These are phyloP conservation scores for Molanna angustata DNA, from an alignment of 2,888 invertebrate genomes.

Conservation along the genomic window DNA sequence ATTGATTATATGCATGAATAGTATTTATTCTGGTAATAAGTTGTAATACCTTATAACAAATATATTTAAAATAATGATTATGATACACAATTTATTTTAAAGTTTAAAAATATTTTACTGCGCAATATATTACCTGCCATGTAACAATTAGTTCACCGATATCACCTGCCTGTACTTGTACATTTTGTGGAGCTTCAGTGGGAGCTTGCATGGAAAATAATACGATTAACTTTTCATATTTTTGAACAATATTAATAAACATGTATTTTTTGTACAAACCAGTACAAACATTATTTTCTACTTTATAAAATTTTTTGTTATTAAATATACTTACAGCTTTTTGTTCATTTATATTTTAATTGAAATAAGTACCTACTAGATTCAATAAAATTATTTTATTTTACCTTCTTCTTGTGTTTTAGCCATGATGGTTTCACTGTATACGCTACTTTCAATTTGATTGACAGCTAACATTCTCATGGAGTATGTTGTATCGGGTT, in stretches of 20 bases:
- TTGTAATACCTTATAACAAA: not conserved
- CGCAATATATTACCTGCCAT: slow-evolving; percentile 61
- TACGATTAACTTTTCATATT: no score
- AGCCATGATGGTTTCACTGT: slow-evolving; percentile 61
- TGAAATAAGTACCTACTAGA: no score
- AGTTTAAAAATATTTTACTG: no score
- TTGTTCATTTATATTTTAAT: no score
- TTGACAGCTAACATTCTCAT: slow-evolving; percentile 70
- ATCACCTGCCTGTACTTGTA: slow-evolving; percentile 67
- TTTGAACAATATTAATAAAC: no score
- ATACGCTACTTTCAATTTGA: slow-evolving; percentile 66
- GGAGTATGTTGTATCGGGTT: slow-evolving; percentile 68
- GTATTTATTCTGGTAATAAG: not conserved
- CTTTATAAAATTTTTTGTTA: no score
- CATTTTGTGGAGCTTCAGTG: slow-evolving; percentile 69
- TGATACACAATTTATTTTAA: no score
- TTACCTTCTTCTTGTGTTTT: slow-evolving; percentile 70
- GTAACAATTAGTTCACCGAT: slow-evolving; percentile 69
- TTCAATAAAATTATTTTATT: no score
- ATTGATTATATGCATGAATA: not conserved
- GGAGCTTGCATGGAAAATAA: slow-evolving; percentile 52
- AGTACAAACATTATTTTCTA: no score
- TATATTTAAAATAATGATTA: no score
- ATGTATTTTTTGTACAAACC: no score
- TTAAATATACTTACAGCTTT: no score